Evolutionary conservation across 2,888 invertebrate genomes (phyloP).

Genomic region (Pomacea canaliculata): DNA sequence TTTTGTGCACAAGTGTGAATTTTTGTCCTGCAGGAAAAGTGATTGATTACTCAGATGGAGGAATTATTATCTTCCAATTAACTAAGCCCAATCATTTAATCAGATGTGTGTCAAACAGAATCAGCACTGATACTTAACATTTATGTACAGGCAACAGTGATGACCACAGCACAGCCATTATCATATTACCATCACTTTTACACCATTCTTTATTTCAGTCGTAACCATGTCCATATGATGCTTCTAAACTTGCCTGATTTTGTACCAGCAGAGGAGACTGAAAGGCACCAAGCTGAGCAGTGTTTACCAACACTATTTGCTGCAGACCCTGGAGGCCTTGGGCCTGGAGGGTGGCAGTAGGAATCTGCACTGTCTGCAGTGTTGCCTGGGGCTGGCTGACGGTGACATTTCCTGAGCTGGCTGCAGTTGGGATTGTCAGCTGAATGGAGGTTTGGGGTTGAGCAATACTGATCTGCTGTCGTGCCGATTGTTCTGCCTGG

Average conservation of each 20-base stretch:
- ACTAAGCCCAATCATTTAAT: too few species aligned
- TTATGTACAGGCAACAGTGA: too few species aligned
- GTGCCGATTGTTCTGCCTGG: conserved; percentile 31
- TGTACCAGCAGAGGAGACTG: conserved; percentile 56
- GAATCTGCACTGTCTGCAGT: conserved; percentile 37
- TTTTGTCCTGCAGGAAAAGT: too few species aligned
- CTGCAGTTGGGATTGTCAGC: conserved; percentile 22
- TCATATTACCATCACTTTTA: too few species aligned
- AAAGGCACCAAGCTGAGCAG: conserved; percentile 46
- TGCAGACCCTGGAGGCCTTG: conserved; percentile 39
- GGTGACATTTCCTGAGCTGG: conserved; percentile 15
- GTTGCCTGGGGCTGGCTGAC: conserved; percentile 13
- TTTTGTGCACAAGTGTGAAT: too few species aligned
- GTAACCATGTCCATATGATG: neutral
- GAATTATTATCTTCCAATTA: too few species aligned
- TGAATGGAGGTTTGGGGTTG: conserved; percentile 15
- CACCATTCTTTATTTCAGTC: too few species aligned
- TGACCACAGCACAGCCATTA: too few species aligned
- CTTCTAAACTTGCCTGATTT: conserved; percentile 32
- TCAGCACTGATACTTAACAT: too few species aligned
- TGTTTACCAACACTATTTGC: conserved; percentile 57
- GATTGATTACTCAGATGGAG: too few species aligned
- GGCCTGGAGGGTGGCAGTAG: conserved; percentile 12
- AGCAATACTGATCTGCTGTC: conserved; percentile 20
- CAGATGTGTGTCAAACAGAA: too few species aligned